phyloP scores from a whole-genome alignment of 2,113 vertebrate species.

The Tyrannus savana region DNA sequence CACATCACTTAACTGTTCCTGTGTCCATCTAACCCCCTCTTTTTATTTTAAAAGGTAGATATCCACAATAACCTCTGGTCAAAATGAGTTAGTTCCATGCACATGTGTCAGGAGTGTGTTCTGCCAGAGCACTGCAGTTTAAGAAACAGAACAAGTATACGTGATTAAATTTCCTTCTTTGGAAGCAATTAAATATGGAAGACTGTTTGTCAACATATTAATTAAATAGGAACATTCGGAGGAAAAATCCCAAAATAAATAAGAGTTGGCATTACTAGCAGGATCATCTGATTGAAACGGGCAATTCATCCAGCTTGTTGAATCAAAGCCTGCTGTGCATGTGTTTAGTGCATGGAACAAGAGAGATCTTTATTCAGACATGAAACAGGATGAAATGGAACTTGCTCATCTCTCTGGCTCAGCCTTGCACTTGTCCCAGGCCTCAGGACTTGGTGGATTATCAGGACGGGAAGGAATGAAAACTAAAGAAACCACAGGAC shows the following conservation, averaged over 20 bases:
- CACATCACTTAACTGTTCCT: not conserved
- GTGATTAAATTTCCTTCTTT: conserved; percentile 48
- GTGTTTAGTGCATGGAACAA: not conserved
- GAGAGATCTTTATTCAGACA: not conserved
- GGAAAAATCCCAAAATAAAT: conserved; percentile 33
- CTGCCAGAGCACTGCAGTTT: conserved; percentile 25
- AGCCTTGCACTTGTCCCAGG: not conserved
- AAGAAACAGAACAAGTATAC: conserved; percentile 41
- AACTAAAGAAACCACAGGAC: not conserved
- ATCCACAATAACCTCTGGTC: not conserved
- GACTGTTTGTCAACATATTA: conserved; percentile 61
- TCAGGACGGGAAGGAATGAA: not conserved
- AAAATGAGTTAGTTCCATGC: not conserved
- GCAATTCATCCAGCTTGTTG: not conserved
- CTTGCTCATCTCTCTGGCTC: not conserved
- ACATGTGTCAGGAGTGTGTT: not conserved
- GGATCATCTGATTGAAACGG: conserved; percentile 35
- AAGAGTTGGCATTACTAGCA: conserved; percentile 37
- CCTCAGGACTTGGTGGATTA: not conserved
- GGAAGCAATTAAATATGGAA: conserved; percentile 48
- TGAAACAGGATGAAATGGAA: not conserved
- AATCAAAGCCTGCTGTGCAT: not conserved
- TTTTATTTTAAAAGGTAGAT: not conserved
- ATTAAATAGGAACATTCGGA: conserved; percentile 52
- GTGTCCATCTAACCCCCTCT: not conserved